A percentile compares a stretch with the other conserved stretches of the same genome.
Conservation (phyloP, 2,888 invertebrate species). For the Micropterix aruncella region DNA sequence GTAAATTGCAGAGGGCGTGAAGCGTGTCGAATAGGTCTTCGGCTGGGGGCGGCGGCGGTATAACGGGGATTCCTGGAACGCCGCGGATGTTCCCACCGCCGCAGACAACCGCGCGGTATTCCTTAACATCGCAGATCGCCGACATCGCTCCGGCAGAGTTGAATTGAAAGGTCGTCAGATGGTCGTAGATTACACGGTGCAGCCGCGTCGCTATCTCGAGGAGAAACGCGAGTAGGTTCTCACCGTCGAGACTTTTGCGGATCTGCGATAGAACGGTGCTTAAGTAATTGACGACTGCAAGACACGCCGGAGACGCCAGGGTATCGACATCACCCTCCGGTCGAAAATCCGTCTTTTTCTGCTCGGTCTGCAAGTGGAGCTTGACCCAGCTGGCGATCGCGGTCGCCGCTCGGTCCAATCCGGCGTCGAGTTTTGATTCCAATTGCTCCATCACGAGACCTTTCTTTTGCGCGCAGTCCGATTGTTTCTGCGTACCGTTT, state of each 20-base stretch:
- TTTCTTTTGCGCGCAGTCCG: constrained; percentile 80
- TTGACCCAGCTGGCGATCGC: constrained; percentile 88
- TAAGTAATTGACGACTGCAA: constrained; percentile 73
- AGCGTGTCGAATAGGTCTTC: constrained; percentile 87
- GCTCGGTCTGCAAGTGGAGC: constrained; percentile 78
- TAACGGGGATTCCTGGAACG: constrained; percentile 22
- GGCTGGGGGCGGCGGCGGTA: constrained; percentile 53
- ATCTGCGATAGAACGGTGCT: constrained; percentile 63
- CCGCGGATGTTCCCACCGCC: constrained; percentile 19
- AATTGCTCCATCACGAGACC: constrained; percentile 74
- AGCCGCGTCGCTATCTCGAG: constrained; percentile 85
- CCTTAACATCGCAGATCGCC: constrained; percentile 95
- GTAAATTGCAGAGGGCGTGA: constrained; percentile 88
- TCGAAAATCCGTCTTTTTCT: constrained; percentile 89
- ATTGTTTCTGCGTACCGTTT: constrained; percentile 77
- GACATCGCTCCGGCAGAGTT: constrained; percentile 96
- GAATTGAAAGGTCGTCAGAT: constrained; percentile 87
- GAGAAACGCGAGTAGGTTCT: constrained; percentile 75
- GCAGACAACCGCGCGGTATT: constrained; percentile 85
- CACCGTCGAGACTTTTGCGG: constrained; percentile 75
- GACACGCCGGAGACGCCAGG: constrained; percentile 74
- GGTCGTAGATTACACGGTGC: constrained; percentile 88
- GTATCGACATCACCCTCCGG: constrained; percentile 81
- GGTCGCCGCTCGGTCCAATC: constrained; percentile 72
- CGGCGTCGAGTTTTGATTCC: constrained; percentile 83